Conservation (phyloP, 2,888 invertebrate genomes). For the Ophioninae sp. region DNA sequence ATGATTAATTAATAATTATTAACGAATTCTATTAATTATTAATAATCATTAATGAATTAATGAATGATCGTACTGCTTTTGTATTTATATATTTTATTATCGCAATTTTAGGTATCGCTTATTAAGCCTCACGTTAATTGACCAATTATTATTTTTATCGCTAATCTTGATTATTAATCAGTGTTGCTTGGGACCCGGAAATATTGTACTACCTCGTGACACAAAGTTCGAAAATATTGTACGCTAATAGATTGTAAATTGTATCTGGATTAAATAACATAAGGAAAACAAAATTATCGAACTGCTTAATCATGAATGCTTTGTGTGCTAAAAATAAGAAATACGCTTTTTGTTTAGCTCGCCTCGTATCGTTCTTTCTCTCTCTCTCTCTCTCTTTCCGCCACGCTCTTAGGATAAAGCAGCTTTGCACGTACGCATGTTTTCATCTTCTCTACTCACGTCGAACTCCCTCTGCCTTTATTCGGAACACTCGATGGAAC, state of each 20-base stretch:
- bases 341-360: constrained; percentile 15
- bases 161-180: background rate
- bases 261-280: constrained; percentile 55
- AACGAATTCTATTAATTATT: no score
- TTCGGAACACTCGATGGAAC: constrained; percentile 46
- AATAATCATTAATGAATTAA: no score
- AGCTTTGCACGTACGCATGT: constrained; percentile 35
- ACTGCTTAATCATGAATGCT: constrained; percentile 38
- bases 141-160: background rate
- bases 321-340: background rate
- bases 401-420: constrained; percentile 52
- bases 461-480: constrained; percentile 17
- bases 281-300: constrained; percentile 23
- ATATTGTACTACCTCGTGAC: constrained; percentile 37
- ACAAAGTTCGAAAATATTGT: constrained; percentile 33
- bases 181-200: constrained; percentile 10
- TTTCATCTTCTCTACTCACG: background rate
- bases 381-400: background rate
- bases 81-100: background rate
- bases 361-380: background rate
- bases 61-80: background rate
- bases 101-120: background rate
- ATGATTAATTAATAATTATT: no score
- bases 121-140: background rate
- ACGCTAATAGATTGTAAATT: constrained; percentile 54